These are phyloP conservation scores for Subacronicta megacephala DNA, from an alignment of 2,888 invertebrate genomes.

Conservation along the genomic window DNA sequence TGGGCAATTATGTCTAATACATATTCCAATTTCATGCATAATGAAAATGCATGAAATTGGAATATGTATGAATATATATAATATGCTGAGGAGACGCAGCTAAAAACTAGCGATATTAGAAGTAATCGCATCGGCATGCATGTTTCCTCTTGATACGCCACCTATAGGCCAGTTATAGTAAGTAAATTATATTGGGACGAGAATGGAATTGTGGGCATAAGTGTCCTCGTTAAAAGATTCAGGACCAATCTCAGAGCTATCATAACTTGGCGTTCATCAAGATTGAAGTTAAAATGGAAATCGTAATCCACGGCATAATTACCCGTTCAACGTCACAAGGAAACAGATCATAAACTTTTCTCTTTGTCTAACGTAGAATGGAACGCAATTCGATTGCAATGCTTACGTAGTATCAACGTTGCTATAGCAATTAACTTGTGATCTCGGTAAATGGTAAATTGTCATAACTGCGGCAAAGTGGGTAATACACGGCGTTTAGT, in stretches of 20 bases:
- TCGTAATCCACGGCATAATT: background rate
- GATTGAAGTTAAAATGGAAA: background rate
- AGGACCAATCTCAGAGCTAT: background rate
- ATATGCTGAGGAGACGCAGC: too few relatives aligned
- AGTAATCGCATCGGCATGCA: too few relatives aligned
- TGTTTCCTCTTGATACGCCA: too few relatives aligned
- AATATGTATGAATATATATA: too few relatives aligned
- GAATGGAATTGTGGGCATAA: too few relatives aligned
- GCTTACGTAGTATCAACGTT: conserved; percentile 6
- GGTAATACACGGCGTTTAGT: conserved; percentile 17
- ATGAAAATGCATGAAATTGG: too few relatives aligned
- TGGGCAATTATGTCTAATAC: too few relatives aligned
- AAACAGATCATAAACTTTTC: conserved; percentile 18
- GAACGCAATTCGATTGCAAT: conserved; percentile 10
- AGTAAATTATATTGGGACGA: too few relatives aligned
- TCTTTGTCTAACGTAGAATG: conserved; percentile 17
- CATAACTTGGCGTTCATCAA: background rate
- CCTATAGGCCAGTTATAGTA: too few relatives aligned
- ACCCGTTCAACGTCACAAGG: conserved; percentile 4
- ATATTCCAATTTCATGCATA: too few relatives aligned
- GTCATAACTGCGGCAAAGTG: conserved; percentile 34
- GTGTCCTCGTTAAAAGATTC: background rate
- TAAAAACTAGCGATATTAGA: too few relatives aligned
- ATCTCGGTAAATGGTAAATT: conserved; percentile 40
- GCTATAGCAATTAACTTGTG: conserved; percentile 32